phyloP scores from a whole-genome alignment of 1,140 invertebrate genomes.

The Eriocheir sinensis region DNA sequence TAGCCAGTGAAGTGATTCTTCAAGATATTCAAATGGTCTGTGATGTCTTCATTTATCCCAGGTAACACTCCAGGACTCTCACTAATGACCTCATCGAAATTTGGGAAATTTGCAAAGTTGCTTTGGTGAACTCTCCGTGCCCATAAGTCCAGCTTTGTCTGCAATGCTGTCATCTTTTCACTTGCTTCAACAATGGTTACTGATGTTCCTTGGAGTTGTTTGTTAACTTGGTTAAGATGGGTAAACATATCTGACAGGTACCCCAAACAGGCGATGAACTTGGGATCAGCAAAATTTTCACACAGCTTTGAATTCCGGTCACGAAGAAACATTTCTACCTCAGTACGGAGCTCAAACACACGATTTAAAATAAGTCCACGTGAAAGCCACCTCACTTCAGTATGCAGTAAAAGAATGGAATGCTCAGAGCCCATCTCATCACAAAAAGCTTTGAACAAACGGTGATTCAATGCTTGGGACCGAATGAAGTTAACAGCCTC shows the following conservation, averaged over 20 bases:
- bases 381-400: constrained; percentile 59
- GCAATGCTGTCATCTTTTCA: constrained; percentile 48
- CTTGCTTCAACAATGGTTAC: constrained; percentile 59
- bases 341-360: constrained; percentile 56
- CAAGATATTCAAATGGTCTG: constrained; percentile 42
- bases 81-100: constrained; percentile 58
- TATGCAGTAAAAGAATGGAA: constrained; percentile 47
- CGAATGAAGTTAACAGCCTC: constrained; percentile 46
- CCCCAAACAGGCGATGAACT: constrained; percentile 45
- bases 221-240: constrained; percentile 55
- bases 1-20: constrained; percentile 44
- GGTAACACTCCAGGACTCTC: constrained; percentile 53
- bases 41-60: constrained; percentile 51
- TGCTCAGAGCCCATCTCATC: constrained; percentile 36
- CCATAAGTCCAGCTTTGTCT: constrained; percentile 58
- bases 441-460: constrained; percentile 48
- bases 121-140: constrained; percentile 44
- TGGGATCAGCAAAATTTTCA: constrained; percentile 50
- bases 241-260: constrained; percentile 56
- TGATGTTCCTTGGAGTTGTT: constrained; percentile 63
- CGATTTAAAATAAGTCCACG: constrained; percentile 50
- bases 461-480: constrained; percentile 36
- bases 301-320: constrained; percentile 50
- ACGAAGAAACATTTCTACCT: constrained; percentile 53
- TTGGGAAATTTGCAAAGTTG: constrained; percentile 56